Evolutionary conservation across 2,113 vertebrate species (phyloP).

Genomic region (Paramormyrops kingsleyae): DNA sequence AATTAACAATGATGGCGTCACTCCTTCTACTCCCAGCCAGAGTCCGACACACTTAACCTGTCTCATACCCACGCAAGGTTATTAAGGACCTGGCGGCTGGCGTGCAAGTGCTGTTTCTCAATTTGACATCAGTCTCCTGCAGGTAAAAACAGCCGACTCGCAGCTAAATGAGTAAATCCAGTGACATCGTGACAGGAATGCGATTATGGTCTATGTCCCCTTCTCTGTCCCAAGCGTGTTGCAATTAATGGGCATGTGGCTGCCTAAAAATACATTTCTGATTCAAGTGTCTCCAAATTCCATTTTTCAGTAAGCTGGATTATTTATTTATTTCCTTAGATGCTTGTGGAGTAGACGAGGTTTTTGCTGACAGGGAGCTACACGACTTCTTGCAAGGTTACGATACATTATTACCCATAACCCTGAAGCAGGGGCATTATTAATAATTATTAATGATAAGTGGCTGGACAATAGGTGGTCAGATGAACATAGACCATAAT

Average conservation of each 20-base stretch:
- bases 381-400: neutral
- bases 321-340: neutral
- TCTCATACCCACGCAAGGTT: conserved; percentile 12
- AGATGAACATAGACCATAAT: neutral
- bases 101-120: conserved; percentile 7
- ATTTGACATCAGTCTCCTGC: conserved; percentile 6
- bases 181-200: conserved; percentile 12
- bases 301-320: neutral
- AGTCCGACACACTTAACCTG: conserved; percentile 12
- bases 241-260: neutral
- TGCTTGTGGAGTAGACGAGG: neutral
- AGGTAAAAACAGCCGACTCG: conserved; percentile 14
- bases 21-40: conserved; percentile 15
- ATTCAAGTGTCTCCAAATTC: neutral
- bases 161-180: conserved; percentile 11
- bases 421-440: neutral
- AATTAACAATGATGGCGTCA: conserved; percentile 15
- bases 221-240: neutral
- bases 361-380: neutral
- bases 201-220: neutral
- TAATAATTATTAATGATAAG: neutral
- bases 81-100: neutral
- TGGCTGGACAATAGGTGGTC: neutral
- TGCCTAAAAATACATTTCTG: neutral
- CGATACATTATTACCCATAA: neutral